Conservation (phyloP, 1,140 invertebrate genomes). For the Heliconius congener region DNA sequence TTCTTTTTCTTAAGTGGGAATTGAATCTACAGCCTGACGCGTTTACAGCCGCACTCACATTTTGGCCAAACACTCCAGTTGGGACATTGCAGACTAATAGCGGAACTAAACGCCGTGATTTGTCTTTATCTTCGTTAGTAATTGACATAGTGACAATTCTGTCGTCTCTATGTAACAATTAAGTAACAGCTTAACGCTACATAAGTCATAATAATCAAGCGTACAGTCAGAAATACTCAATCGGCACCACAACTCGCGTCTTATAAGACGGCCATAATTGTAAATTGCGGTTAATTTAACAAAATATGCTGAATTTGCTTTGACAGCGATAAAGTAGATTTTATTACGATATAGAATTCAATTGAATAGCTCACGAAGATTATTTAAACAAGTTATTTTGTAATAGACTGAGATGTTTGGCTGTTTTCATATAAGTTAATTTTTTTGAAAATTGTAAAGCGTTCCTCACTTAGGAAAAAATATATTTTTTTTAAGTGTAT, state of each 20-base stretch:
- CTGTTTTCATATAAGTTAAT: background rate
- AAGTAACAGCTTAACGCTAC: background rate
- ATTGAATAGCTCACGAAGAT: background rate
- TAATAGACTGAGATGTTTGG: background rate
- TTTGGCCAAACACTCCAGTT: no score
- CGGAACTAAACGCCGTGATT: no score
- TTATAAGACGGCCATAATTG: slow-evolving; percentile 19
- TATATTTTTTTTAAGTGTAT: background rate
- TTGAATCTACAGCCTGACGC: no score
- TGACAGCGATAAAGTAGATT: slow-evolving; percentile 3
- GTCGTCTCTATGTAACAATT: no score
- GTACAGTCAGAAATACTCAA: slow-evolving; percentile 19
- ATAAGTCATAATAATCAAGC: slow-evolving; percentile 13
- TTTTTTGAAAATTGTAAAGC: background rate
- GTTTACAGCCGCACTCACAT: no score
- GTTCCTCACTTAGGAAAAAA: background rate
- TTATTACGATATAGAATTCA: slow-evolving; percentile 20
- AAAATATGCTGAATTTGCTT: slow-evolving; percentile 13
- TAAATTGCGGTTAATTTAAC: slow-evolving; percentile 30
- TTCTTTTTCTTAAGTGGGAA: no score
- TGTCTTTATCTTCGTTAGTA: no score
- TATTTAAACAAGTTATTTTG: background rate
- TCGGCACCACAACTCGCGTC: background rate
- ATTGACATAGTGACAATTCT: no score
- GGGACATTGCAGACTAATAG: no score